Evolutionary conservation across 2,113 vertebrate genomes (phyloP), one percentile per base, ranked within the genome.

Genomic region (Channa argus): DNA sequence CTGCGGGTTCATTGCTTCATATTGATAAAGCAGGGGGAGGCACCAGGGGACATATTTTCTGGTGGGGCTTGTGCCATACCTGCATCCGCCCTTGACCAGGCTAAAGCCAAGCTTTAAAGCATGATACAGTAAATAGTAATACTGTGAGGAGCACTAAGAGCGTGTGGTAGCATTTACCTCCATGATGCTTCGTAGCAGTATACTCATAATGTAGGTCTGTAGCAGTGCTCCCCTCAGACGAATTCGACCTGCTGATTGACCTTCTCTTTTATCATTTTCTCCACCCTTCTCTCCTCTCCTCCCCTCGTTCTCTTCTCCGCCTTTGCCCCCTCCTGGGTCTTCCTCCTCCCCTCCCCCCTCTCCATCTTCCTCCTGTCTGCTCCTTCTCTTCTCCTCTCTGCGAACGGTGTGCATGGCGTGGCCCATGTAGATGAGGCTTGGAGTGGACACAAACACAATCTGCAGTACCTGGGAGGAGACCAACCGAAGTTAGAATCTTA

Each of bases 371-470:
- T 94, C n/a, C 90, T 94, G 94, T 15, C 90, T 63, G 92, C 77
- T 84, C 81, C 94, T 79, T 94, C 83, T 95, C 93, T 98, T 99
- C 87, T 99, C 97, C 79, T 97, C 95, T 82, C 92, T 89, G 56
- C 96, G 96, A 13, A 99, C 96, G 0, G 80, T 96, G 91, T 99
- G 97, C 96, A 98, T 94, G 0, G 97, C 97, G 0, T 99, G 97
- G 80, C 95, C 97, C 97, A 98, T 96, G 91, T 99, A 99, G 63
- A 98, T 94, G 43, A 99, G 93, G 0, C 97, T 98, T 0, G 98
- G 98, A 0, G 97, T 98, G 74, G 97, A 99, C 3, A 99, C 98
- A 0, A 99, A 99, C 86, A 99, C 97, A 74, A 98, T 96, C 94
- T 99, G 98, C 2, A 99, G 95, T n/a, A 99, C 97, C 92, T 92